phyloP scores from a whole-genome alignment of 92 coral and sea anemone genomes.

The Phenganax subtilis region DNA sequence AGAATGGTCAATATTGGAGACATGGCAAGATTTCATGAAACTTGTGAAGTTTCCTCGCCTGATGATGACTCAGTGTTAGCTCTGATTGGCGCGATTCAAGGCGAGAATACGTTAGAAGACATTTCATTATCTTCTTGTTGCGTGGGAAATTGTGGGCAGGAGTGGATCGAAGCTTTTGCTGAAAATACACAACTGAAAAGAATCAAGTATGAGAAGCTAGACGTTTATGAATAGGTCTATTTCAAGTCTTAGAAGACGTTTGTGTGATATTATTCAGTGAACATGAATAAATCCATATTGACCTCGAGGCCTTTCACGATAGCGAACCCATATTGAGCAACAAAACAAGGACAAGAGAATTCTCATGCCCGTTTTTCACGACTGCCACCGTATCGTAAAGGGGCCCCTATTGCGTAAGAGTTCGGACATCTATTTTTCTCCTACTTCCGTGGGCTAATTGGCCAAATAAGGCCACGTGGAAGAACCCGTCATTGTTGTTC shows the following conservation, averaged over 20 bases:
- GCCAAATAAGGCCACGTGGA: too few species aligned
- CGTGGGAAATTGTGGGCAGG: neutral
- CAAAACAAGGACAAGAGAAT: too few species aligned
- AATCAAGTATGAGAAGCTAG: neutral
- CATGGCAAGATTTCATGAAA: constrained; percentile 9
- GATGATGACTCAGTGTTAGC: neutral
- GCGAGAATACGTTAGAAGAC: neutral
- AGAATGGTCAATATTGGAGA: neutral
- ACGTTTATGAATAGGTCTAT: neutral
- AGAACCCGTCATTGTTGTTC: too few species aligned
- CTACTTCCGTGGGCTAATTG: too few species aligned
- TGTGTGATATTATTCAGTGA: neutral
- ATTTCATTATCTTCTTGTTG: constrained; percentile 13
- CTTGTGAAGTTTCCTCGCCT: neutral
- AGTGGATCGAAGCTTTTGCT: constrained; percentile 19
- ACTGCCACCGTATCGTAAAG: too few species aligned
- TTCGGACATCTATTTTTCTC: too few species aligned
- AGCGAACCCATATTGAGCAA: too few species aligned
- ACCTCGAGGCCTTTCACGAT: too few species aligned
- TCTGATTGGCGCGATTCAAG: neutral
- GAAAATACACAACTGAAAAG: neutral
- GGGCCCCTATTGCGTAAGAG: too few species aligned
- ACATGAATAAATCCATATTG: too few species aligned
- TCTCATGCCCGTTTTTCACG: too few species aligned
- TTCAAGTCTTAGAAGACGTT: neutral